Base-by-base conservation (phyloP, 1,140 invertebrate genomes). In the Homalodisca vitripennis region DNA sequence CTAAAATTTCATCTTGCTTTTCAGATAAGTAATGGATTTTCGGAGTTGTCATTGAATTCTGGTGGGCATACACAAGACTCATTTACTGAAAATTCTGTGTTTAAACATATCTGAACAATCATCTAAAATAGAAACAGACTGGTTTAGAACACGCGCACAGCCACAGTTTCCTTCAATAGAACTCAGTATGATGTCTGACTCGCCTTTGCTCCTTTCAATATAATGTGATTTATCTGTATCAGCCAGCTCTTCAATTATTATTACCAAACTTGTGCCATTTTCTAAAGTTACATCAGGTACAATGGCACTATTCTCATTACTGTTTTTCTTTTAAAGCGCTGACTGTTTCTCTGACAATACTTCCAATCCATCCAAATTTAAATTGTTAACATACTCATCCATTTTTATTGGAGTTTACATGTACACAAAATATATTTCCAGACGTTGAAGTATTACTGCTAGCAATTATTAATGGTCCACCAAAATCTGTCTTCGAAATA, bases 221-320 rank as follows among this genome's bases (percentile, higher is more conserved):
- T 14, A 60, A 22, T 60, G 22, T 6, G 14, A 27, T 26, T 60
- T 60, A 27, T 24, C 26, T 6, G 55, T 1, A 27, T 60, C 24
- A 27, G 26, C 63, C n/a, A 66, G 17, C 14, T 46, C 63, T 27
- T 66, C 63, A 66, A 66, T 66, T n/a, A 66, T 66, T 17, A 66
- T 66, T 13, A 66, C 63, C 17, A 66, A 66, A 66, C 41, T 66
- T 24, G 63, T 66, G 22, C 20, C 20, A 41, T 24, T 66, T 47
- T 47, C 63, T 24, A 66, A 47, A 3, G n/a, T 17, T 14, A 66
- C 63, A 66, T 66, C 47, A 10, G 63, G 24, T n/a, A n/a, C n/a
- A n/a, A n/a, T 46, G 47, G 2, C 26, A 47, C 63, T 22, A 6
- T 3, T 47, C 47, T 34, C 14, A 34, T 34, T 32, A 12, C 34